A percentile compares a stretch with the other conserved stretches of the same genome.
These are phyloP conservation scores for Micropterix aruncella DNA, from an alignment of 2,888 invertebrate species.

Conservation along the genomic window DNA sequence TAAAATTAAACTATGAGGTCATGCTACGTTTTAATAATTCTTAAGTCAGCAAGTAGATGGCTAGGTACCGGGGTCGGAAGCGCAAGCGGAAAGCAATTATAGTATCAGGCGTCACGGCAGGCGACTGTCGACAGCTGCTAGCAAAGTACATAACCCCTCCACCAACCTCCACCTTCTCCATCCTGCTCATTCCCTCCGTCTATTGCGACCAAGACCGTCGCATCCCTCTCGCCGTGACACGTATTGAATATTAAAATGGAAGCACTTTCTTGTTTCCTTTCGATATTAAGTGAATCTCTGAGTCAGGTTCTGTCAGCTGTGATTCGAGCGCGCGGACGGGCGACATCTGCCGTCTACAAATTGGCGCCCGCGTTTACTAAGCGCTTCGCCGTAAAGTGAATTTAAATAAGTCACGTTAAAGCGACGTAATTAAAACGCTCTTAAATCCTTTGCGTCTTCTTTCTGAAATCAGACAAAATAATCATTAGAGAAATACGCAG, in stretches of 20 bases:
- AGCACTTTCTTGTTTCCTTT: background rate
- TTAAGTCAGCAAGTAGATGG: too few relatives aligned
- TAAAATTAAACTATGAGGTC: too few relatives aligned
- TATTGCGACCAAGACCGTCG: background rate
- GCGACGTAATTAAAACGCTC: too few relatives aligned
- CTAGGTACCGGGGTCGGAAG: background rate
- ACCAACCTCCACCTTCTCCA: too few relatives aligned
- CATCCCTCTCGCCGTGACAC: background rate
- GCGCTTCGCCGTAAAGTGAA: too few relatives aligned
- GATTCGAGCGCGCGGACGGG: background rate
- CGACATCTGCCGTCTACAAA: background rate
- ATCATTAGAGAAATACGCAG: too few relatives aligned
- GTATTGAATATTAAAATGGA: background rate
- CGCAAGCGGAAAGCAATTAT: background rate
- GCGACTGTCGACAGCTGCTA: background rate
- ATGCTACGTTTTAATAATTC: too few relatives aligned
- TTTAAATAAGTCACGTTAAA: too few relatives aligned
- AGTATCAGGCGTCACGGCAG: background rate
- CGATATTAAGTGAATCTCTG: background rate
- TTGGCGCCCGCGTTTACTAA: too few relatives aligned
- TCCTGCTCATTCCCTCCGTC: too few relatives aligned
- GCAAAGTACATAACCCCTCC: background rate
- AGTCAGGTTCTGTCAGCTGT: background rate
- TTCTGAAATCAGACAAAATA: too few relatives aligned
- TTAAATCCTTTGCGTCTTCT: too few relatives aligned